Evolutionary conservation across 2,113 vertebrate genomes (phyloP).

Genomic region (Gnathonemus echidnorhynchus): DNA sequence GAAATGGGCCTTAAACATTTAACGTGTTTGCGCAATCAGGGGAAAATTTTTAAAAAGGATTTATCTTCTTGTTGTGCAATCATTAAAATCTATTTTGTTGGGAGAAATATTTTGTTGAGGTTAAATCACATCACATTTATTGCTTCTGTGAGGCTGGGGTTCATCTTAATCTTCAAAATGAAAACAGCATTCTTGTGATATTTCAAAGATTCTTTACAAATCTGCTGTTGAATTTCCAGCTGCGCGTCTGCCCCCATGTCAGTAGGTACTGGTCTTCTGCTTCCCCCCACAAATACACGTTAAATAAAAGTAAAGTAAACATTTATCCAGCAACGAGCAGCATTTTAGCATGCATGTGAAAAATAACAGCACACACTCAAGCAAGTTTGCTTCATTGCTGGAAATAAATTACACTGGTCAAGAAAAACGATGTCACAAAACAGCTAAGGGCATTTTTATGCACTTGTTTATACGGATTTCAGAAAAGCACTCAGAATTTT

Average conservation of each 20-base stretch:
- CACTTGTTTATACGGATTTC: neutral
- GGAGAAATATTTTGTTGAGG: neutral
- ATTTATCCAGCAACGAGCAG: neutral
- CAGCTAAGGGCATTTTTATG: neutral
- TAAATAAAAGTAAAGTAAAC: neutral
- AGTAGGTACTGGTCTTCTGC: neutral
- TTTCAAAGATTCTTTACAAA: neutral
- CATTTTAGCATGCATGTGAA: neutral
- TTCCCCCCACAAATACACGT: neutral
- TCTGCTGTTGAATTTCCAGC: neutral
- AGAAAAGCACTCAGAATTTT: neutral
- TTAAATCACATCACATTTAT: neutral
- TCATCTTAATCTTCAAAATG: neutral
- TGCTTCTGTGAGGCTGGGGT: slow-evolving; percentile 6
- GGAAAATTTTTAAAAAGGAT: neutral
- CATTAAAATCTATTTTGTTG: slow-evolving; percentile 6
- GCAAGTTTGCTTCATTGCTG: neutral
- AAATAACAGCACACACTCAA: neutral
- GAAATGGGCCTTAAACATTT: slow-evolving; percentile 21
- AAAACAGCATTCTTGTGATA: neutral
- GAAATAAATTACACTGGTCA: neutral
- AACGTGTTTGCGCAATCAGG: slow-evolving; percentile 2
- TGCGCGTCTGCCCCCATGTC: neutral
- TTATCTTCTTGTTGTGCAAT: neutral
- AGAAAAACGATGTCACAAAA: neutral